These are phyloP conservation scores for Trissolcus basalis DNA, from an alignment of 1,140 invertebrate species.

Conservation along the genomic window DNA sequence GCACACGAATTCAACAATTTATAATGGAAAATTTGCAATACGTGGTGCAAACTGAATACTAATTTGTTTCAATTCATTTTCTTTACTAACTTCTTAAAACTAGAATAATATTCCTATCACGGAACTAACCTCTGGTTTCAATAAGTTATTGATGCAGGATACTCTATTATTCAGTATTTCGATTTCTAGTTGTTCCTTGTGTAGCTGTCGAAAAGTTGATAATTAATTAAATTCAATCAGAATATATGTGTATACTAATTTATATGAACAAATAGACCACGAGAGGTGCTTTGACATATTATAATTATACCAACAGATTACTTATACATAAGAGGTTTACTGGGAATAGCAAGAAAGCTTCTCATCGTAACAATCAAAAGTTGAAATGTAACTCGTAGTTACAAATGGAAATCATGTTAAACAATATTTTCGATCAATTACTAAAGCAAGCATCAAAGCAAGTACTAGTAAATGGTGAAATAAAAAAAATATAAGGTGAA, in stretches of 20 bases:
- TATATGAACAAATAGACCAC: constrained; percentile 27
- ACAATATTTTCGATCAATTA: no score
- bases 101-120: constrained; percentile 22
- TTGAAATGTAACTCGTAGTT: constrained; percentile 21
- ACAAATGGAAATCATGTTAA: no score
- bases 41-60: background rate
- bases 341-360: constrained; percentile 31
- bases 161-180: constrained; percentile 70
- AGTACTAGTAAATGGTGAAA: no score
- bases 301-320: constrained; percentile 31
- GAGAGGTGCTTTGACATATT: constrained; percentile 20
- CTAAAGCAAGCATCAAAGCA: no score
- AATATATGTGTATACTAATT: constrained; percentile 27
- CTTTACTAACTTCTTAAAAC: constrained; percentile 19
- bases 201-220: constrained; percentile 60
- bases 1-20: background rate
- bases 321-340: constrained; percentile 5
- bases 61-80: constrained; percentile 3
- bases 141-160: constrained; percentile 68
- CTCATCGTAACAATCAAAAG: constrained; percentile 34
- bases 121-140: constrained; percentile 65
- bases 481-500: no score
- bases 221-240: constrained; percentile 33
- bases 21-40: background rate
- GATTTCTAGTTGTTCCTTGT: constrained; percentile 69